Evolutionary conservation across 35 echinoderm and acorn worm species (phyloP), one percentile per base, ranked within the genome.

Genomic region (Antedon bifida): DNA sequence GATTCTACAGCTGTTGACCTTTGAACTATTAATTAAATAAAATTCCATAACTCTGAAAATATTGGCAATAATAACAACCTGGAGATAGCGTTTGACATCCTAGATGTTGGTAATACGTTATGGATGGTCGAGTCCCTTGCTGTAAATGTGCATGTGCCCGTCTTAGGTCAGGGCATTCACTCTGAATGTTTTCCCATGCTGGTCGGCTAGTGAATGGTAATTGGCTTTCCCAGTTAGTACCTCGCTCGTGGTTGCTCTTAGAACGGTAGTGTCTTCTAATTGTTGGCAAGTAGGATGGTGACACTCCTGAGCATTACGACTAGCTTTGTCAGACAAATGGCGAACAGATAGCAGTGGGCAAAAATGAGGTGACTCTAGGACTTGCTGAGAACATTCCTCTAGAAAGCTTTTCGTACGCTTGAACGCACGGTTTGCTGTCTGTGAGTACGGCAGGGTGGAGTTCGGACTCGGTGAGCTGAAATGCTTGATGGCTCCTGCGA

Each of bases 341-440:
- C 91, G 77, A 33, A 92, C 33, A 33, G 91, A 55, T 29, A 79
- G 84, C 82, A 13, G 91, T 89, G 36, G 91, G 86, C 14, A 88
- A 79, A 46, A 92, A 92, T 51, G 90, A 77, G 32, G 90, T 84
- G 9, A 91, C 85, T 23, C 89, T 36, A 5, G 89, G 86, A 34
- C 89, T 91, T 0, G 82, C 85, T 28, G 90, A 91, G 39, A 88
- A 92, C 74, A 34, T 11, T 88, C 86, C 86, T 14, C 74, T 79
- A 77, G 80, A 88, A 30, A 88, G 35, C 64, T 86, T 87, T 82
- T 91, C 80, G 64, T 78, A 83, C 1, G 89, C 89, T 78, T 91
- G 89, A 4, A 91, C 84, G 31, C 89, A 91, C 30, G 89, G 89
- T 79, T 91, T 91, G 76, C 89, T 83, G 82, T 91, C 89, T 17